These are phyloP conservation scores for Drosophila mulleri DNA, from an alignment of 2,888 invertebrate genomes.

Conservation along the genomic window DNA sequence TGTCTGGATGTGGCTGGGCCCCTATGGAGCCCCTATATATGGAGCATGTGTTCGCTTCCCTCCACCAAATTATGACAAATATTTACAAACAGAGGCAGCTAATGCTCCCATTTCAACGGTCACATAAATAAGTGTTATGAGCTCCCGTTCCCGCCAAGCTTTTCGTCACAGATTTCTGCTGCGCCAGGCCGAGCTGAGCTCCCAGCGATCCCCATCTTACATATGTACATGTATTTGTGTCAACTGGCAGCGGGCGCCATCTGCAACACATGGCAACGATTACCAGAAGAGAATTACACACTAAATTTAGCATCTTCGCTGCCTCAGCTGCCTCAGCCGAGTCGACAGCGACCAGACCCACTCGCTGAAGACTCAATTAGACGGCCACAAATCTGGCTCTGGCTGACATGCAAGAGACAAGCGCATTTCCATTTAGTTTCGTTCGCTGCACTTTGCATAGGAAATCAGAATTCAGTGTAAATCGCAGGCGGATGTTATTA, in stretches of 20 bases:
- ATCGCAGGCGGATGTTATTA: neutral
- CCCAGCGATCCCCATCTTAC: constrained; percentile 12
- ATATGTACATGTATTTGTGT: constrained; percentile 47
- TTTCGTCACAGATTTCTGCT: constrained; percentile 69
- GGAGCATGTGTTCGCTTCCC: constrained; percentile 48
- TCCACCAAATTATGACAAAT: constrained; percentile 75
- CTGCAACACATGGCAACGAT: constrained; percentile 81
- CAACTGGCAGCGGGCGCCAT: constrained; percentile 54
- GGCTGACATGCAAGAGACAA: constrained; percentile 57
- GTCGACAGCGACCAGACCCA: neutral
- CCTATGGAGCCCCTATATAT: constrained; percentile 45
- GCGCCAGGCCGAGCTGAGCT: constrained; percentile 20
- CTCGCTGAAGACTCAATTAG: constrained; percentile 68
- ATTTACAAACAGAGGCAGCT: constrained; percentile 78
- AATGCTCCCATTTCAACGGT: constrained; percentile 83
- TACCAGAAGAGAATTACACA: constrained; percentile 78
- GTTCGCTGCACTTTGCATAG: constrained; percentile 4
- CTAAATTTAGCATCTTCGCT: constrained; percentile 77
- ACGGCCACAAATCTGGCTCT: constrained; percentile 70
- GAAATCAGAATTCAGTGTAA: too few species aligned
- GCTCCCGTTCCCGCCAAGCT: constrained; percentile 45
- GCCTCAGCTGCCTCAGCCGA: constrained; percentile 8
- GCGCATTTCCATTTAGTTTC: constrained; percentile 53
- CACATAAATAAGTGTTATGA: constrained; percentile 81
- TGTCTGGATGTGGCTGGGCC: constrained; percentile 2